Base-by-base conservation (phyloP, 2,797 vertebrate species). In the Anomalospiza imberbis region DNA sequence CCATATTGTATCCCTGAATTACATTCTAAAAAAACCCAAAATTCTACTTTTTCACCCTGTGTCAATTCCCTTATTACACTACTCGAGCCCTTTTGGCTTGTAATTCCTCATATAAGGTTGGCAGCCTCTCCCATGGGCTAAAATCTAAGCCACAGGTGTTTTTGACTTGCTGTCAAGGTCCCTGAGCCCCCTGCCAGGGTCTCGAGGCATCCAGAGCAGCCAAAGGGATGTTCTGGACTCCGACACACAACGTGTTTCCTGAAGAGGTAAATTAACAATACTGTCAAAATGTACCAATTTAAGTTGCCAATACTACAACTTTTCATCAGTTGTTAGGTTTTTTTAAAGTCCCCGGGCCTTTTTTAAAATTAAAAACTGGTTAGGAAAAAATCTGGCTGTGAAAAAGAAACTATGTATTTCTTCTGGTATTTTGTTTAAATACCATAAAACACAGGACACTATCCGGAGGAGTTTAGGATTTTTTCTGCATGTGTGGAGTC, bases 401-500 rank as follows among this genome's bases (percentile, higher is more conserved):
- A 4, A 7, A 32, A 20, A 32, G 24, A 57, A 47, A n/a, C 19
- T 4, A 8, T 10, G 2, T 26, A 4, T 68, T 76, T 76, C 15
- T 58, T 67, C 22, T 19, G 5, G 11, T 1, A 19, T 25, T 63
- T 58, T 40, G n/a, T 53, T 67, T 48, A 67, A 86, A 48, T 10
- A 19, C 17, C 7, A 15, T 7, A 29, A 60, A 34, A n/a, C 2
- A 6, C 10, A 26, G 54, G 31, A 3, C 19, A 7, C 4, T 13
- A 0, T 5, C 15, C 28, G 8, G 31, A 73, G 19, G 28, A 40
- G 36, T 29, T 84, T 2, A n/a, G 36, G 28, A 10, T 26, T 63
- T 51, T 20, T 9, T 16, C 18, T 4, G 5, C 5, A 4, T 1
- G 2, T 2, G 18, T 11, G 22, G 21, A 38, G 38, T 10, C 20